Conservation (phyloP, 1,140 invertebrate species). For the Caenorhabditis remanei region DNA sequence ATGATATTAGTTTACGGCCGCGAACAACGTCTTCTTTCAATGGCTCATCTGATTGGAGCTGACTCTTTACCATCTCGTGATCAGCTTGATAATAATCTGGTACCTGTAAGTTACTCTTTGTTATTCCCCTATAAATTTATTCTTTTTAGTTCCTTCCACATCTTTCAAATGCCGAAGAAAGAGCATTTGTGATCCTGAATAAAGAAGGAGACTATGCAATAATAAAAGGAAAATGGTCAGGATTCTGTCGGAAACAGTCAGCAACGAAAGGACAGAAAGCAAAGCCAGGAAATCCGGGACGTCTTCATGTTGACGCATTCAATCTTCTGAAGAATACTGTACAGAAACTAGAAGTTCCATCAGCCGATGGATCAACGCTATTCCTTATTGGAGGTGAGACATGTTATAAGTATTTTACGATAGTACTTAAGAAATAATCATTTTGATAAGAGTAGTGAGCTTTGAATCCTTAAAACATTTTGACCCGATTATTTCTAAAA, state of each 20-base stretch:
- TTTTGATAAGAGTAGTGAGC: not conserved
- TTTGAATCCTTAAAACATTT: not conserved
- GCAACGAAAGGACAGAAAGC: constrained; percentile 66
- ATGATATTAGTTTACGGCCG: constrained; percentile 68
- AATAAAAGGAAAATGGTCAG: constrained; percentile 66
- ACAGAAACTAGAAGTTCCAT: constrained; percentile 68
- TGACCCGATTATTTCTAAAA: not conserved
- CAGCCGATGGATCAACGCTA: constrained; percentile 64
- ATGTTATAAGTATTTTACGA: not conserved
- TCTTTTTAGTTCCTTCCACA: constrained; percentile 68
- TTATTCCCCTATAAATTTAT: not conserved
- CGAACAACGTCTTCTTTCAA: constrained; percentile 66
- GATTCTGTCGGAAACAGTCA: constrained; percentile 64
- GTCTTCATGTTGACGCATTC: constrained; percentile 67
- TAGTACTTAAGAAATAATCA: not conserved
- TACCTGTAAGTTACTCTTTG: constrained; percentile 38
- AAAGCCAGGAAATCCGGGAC: constrained; percentile 67
- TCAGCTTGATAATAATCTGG: constrained; percentile 68
- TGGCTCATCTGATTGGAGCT: constrained; percentile 69
- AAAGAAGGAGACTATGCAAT: constrained; percentile 68
- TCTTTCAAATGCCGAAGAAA: constrained; percentile 66
- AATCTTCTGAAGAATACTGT: constrained; percentile 70
- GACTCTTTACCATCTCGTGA: constrained; percentile 66
- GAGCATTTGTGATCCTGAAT: constrained; percentile 68
- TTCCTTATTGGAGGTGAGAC: constrained; percentile 68